Percentiles rank a stretch among this genome's conserved stretches.
These are phyloP conservation scores for Nibea albiflora DNA, from an alignment of 2,113 vertebrate genomes.

Conservation along the genomic window DNA sequence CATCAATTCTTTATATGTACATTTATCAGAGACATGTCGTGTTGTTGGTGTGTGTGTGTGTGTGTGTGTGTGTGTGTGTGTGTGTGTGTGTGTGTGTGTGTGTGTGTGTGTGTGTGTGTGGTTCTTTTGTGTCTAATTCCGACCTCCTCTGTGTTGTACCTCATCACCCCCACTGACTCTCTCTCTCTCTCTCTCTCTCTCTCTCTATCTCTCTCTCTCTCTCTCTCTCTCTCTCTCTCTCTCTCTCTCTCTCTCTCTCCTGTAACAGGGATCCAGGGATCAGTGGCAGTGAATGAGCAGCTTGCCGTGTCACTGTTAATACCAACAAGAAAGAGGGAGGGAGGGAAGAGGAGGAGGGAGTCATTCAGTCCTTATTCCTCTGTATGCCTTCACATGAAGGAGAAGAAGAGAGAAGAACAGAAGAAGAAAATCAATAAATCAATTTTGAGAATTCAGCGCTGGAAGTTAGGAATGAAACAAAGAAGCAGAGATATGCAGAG, in stretches of 20 bases:
- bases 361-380: conserved; percentile 29
- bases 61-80: conserved; percentile 39
- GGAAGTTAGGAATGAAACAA: neutral
- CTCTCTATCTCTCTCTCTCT: conserved; percentile 20
- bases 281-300: conserved; percentile 80
- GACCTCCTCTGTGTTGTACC: conserved; percentile 41
- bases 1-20: neutral
- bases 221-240: conserved; percentile 36
- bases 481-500: neutral
- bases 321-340: conserved; percentile 38
- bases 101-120: conserved; percentile 37
- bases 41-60: neutral
- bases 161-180: conserved; percentile 66
- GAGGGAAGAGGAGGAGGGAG: conserved; percentile 40
- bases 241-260: conserved; percentile 42
- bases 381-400: conserved; percentile 1
- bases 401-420: neutral
- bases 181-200: conserved; percentile 47
- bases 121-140: conserved; percentile 67
- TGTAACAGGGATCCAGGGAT: conserved; percentile 66
- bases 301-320: conserved; percentile 62
- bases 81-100: neutral
- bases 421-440: neutral
- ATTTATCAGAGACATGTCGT: neutral
- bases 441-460: neutral